These are phyloP conservation scores for Coremacera marginata DNA, from an alignment of 2,888 invertebrate genomes.

Conservation along the genomic window DNA sequence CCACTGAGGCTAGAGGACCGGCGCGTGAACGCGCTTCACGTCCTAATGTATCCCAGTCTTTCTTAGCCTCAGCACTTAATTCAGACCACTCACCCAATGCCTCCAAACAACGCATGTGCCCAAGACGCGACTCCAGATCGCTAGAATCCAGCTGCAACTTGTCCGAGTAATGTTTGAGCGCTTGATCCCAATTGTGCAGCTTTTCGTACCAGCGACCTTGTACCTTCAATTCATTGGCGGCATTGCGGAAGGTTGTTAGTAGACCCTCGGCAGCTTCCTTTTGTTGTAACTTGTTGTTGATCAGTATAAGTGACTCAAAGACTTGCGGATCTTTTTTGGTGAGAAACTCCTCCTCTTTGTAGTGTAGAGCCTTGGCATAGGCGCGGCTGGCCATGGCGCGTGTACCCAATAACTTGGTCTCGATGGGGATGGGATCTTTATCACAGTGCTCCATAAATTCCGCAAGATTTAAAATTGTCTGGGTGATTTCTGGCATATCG, in stretches of 20 bases:
- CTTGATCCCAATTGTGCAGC: slow-evolving; percentile 98
- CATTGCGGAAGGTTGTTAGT: slow-evolving; percentile 83
- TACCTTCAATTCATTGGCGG: slow-evolving; percentile 73
- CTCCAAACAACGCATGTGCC: slow-evolving; percentile 95
- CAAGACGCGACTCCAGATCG: slow-evolving; percentile 86
- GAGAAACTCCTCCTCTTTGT: slow-evolving; percentile 93
- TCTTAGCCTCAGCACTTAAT: slow-evolving; percentile 83
- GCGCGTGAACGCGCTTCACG: slow-evolving; percentile 75
- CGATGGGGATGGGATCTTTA: slow-evolving; percentile 91
- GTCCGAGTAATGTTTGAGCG: slow-evolving; percentile 86
- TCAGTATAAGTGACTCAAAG: slow-evolving; percentile 92
- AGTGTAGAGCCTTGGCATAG: slow-evolving; percentile 76
- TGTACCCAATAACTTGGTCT: slow-evolving; percentile 88
- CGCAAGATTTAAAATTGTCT: slow-evolving; percentile 95
- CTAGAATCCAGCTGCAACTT: slow-evolving; percentile 76
- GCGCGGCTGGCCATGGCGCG: slow-evolving; percentile 94
- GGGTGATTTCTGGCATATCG: slow-evolving; percentile 95
- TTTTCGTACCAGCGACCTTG: slow-evolving; percentile 99
- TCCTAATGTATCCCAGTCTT: slow-evolving; percentile 80
- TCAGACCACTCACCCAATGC: slow-evolving; percentile 97
- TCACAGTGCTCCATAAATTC: slow-evolving; percentile 99
- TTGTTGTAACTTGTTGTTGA: slow-evolving; percentile 98
- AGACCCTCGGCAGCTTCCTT: slow-evolving; percentile 97
- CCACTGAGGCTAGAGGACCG: slow-evolving; percentile 91
- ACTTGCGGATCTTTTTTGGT: slow-evolving; percentile 85